These are phyloP conservation scores for Champsocephalus esox DNA, from an alignment of 2,797 vertebrate genomes.

Conservation along the genomic window DNA sequence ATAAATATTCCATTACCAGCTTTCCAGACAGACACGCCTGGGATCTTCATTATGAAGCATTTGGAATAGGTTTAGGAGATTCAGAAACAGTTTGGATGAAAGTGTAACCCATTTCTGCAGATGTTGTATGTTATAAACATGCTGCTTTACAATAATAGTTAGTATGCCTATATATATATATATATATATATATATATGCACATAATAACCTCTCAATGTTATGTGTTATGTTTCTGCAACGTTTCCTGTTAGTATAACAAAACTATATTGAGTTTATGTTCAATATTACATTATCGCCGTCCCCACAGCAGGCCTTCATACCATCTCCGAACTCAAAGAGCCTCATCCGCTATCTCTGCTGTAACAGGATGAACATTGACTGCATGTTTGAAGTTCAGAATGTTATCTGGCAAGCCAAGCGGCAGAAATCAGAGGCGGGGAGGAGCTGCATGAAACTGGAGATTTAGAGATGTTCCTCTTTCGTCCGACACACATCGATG, in stretches of 20 bases:
- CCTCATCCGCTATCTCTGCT: constrained; percentile 59
- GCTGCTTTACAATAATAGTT: constrained; percentile 24
- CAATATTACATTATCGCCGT: constrained; percentile 37
- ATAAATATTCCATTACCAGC: constrained; percentile 74
- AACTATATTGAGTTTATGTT: constrained; percentile 17
- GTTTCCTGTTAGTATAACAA: neutral
- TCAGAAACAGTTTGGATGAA: constrained; percentile 58
- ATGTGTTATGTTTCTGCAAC: constrained; percentile 2
- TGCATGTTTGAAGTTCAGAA: constrained; percentile 74
- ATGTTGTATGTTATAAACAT: constrained; percentile 53
- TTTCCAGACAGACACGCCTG: constrained; percentile 66
- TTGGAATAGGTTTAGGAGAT: constrained; percentile 58
- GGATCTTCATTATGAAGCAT: constrained; percentile 70
- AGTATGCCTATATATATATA: neutral
- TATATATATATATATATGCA: neutral
- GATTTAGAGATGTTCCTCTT: constrained; percentile 71
- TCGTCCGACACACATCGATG: constrained; percentile 50
- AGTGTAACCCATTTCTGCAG: constrained; percentile 58
- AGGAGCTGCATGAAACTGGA: constrained; percentile 69
- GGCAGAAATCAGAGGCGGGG: constrained; percentile 68
- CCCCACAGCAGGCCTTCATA: constrained; percentile 30
- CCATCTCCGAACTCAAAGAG: constrained; percentile 26
- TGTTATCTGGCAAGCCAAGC: constrained; percentile 76
- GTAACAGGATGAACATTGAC: constrained; percentile 62
- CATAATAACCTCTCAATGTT: neutral